These are phyloP conservation scores for Rhineura floridana DNA, from an alignment of 2,113 vertebrate genomes.

Conservation along the genomic window DNA sequence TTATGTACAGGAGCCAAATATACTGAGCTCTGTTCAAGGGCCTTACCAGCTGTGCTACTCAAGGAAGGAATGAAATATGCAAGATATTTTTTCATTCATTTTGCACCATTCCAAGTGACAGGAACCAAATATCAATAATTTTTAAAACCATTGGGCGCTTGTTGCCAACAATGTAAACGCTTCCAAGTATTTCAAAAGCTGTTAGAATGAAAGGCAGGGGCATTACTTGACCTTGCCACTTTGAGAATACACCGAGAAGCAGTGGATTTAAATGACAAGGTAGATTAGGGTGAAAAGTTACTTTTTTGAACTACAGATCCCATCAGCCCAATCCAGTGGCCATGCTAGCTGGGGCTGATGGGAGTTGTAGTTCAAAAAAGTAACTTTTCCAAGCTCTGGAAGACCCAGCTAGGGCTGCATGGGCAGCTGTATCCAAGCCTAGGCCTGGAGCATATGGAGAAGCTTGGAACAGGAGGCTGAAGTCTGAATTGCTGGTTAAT, in stretches of 20 bases:
- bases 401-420: background rate
- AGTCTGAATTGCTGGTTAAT: background rate
- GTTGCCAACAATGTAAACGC: conserved; percentile 9
- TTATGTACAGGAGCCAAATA: conserved; percentile 51
- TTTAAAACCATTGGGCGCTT: conserved; percentile 36
- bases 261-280: background rate
- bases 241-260: background rate
- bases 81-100: conserved; percentile 7
- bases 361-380: too few species aligned
- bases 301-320: too few species aligned
- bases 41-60: conserved; percentile 61
- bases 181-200: background rate
- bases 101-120: conserved; percentile 37
- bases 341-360: too few species aligned
- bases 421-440: background rate
- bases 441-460: background rate
- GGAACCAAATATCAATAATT: conserved; percentile 20
- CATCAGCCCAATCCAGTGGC: too few species aligned
- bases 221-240: background rate
- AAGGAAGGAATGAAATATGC: conserved; percentile 39
- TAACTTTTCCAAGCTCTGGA: too few species aligned
- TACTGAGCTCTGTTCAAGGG: conserved; percentile 55
- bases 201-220: background rate
- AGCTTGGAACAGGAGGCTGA: background rate
- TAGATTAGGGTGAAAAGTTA: background rate